Evolutionary conservation across 2,888 invertebrate species (phyloP).

Genomic region (Lasioglossum leucozonium): DNA sequence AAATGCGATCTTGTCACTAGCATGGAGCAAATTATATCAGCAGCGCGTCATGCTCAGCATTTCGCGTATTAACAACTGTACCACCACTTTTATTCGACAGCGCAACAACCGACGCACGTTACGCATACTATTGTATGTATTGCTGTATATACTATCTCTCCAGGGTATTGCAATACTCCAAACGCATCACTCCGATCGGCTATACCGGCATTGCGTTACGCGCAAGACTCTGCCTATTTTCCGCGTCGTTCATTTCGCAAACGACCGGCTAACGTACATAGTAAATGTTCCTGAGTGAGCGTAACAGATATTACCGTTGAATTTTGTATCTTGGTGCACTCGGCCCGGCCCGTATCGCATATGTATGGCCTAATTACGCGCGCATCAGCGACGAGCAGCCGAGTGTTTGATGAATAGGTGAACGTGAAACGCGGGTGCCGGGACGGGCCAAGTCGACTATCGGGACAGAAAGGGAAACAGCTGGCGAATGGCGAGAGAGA

Average conservation of each 20-base stretch:
- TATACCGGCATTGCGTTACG: neutral
- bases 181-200: neutral
- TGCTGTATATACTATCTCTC: neutral
- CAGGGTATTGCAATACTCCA: neutral
- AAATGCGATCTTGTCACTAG: neutral
- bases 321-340: slow-evolving; percentile 15
- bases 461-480: slow-evolving; percentile 21
- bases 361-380: slow-evolving; percentile 14
- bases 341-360: neutral
- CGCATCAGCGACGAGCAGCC: slow-evolving; percentile 10
- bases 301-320: slow-evolving; percentile 17
- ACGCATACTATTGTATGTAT: neutral
- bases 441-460: neutral
- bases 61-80: neutral
- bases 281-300: neutral
- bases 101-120: neutral
- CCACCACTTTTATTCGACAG: neutral
- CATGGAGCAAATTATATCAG: neutral
- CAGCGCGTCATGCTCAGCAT: neutral
- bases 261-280: neutral
- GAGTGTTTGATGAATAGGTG: slow-evolving; percentile 17
- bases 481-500: neutral
- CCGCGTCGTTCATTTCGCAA: neutral
- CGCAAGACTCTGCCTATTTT: slow-evolving; percentile 1
- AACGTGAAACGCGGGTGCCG: slow-evolving; percentile 3